A percentile compares a stretch with the other conserved stretches of the same genome.
Evolutionary conservation across 2,888 invertebrate species (phyloP).

Genomic region (Lordiphosa andalusiaca): DNA sequence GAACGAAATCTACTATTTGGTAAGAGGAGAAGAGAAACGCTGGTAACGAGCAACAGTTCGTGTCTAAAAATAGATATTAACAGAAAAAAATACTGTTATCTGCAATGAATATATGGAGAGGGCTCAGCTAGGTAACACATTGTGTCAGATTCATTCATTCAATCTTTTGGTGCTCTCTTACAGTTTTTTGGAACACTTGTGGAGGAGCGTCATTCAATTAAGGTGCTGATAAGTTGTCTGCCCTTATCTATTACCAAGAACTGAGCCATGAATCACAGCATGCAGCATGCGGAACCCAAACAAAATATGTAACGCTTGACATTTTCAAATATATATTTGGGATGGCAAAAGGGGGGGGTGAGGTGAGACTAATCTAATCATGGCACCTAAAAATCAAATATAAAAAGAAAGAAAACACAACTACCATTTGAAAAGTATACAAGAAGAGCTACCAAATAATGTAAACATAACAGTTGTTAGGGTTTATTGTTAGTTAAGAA

Average conservation of each 20-base stretch:
- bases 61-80: neutral
- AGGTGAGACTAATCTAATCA: no score
- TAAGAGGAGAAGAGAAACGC: neutral
- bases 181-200: neutral
- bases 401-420: neutral
- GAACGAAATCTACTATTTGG: neutral
- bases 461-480: no score
- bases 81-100: neutral
- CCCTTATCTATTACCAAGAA: slow-evolving; percentile 9
- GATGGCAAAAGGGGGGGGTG: no score
- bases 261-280: slow-evolving; percentile 3
- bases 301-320: no score
- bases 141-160: neutral
- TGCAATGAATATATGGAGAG: neutral
- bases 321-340: no score
- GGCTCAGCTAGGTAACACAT: neutral
- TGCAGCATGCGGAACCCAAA: no score
- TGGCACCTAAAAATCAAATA: neutral
- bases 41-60: neutral
- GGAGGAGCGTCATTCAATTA: neutral
- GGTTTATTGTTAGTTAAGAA: no score
- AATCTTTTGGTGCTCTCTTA: neutral
- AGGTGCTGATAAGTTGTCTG: neutral
- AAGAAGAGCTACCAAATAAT: no score
- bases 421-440: no score